Conservation (phyloP, 1,140 invertebrate genomes). For the Drosophila virilis region DNA sequence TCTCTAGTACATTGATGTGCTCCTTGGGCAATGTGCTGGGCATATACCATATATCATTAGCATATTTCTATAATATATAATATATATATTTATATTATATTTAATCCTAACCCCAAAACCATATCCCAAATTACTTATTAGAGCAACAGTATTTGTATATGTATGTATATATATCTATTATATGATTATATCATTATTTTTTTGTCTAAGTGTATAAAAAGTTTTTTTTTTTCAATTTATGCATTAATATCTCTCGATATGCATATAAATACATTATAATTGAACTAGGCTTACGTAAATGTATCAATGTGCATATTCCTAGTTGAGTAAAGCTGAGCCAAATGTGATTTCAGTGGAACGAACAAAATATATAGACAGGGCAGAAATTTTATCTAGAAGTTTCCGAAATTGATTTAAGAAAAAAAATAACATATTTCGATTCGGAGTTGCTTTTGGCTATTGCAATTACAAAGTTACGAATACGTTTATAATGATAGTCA, state of each 20-base stretch:
- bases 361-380: background rate
- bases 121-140: slow-evolving; percentile 58
- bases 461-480: slow-evolving; percentile 17
- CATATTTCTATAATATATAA: slow-evolving; percentile 10
- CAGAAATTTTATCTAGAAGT: background rate
- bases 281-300: slow-evolving; percentile 33
- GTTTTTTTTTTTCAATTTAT: slow-evolving; percentile 16
- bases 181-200: slow-evolving; percentile 12
- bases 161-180: slow-evolving; percentile 60
- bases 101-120: slow-evolving; percentile 13
- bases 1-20: background rate
- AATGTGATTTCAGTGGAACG: background rate
- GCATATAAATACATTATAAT: slow-evolving; percentile 5
- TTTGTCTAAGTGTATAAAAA: slow-evolving; percentile 26
- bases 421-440: too few relatives aligned
- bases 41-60: slow-evolving; percentile 24
- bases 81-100: slow-evolving; percentile 13
- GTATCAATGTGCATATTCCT: slow-evolving; percentile 35
- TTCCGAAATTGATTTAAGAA: too few relatives aligned
- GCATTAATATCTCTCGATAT: slow-evolving; percentile 14
- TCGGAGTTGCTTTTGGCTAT: background rate
- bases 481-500: slow-evolving; percentile 39
- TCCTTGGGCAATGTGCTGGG: slow-evolving; percentile 17
- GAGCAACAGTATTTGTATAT: slow-evolving; percentile 78
- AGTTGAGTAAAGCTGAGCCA: slow-evolving; percentile 16